Evolutionary conservation across 2,797 vertebrate species (phyloP), one percentile per base, ranked within the genome.

Genomic region (Uromys caudimaculatus): DNA sequence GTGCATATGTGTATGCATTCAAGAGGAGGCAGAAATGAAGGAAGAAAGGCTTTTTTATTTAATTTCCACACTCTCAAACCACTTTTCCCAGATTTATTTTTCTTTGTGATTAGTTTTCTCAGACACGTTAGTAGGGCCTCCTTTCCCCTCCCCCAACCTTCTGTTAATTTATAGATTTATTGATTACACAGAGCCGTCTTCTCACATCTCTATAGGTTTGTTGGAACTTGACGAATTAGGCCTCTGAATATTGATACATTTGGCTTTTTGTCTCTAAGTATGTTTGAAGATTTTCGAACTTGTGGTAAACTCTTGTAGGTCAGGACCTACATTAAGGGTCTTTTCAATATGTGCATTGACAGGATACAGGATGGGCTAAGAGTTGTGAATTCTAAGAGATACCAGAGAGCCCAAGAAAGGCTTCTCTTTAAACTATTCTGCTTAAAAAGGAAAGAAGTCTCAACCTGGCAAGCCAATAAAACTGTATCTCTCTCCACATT

Each of bases 71-170:
- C 52, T 95, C 54, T 58, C 24, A 87, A 4, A 86, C 52, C 79
- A 56, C 54, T 92, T 90, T 95, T 29, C 13, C n/a, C n/a, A 44
- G 75, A 87, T 97, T 94, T 93, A n/a, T 77, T 93, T 95, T 97
- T 93, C 32, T 71, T 56, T 92, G 71, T 90, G 87, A 93, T 71
- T 79, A 82, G 82, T 90, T 92, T 97, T 93, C 62, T 95, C 24
- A 95, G 50, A 29, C 24, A 79, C 3, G 64, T 64, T 85, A 90
- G 62, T 92, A 84, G 79, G 52, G 87, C 52, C 14, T 87, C 50
- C 82, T 62, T 67, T 19, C 16, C 35, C 12, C 58, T 0, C 27
- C 10, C 76, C 4, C 10, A 14, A 73, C 78, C 54, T 85, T 6
- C 3, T 84, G 23, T 89, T 85, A 78, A 47, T 88, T 94, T 93